Percentiles rank a stretch among this genome's conserved stretches.
Conservation (phyloP, 2,113 vertebrate species). For the Vireo altiloquus region DNA sequence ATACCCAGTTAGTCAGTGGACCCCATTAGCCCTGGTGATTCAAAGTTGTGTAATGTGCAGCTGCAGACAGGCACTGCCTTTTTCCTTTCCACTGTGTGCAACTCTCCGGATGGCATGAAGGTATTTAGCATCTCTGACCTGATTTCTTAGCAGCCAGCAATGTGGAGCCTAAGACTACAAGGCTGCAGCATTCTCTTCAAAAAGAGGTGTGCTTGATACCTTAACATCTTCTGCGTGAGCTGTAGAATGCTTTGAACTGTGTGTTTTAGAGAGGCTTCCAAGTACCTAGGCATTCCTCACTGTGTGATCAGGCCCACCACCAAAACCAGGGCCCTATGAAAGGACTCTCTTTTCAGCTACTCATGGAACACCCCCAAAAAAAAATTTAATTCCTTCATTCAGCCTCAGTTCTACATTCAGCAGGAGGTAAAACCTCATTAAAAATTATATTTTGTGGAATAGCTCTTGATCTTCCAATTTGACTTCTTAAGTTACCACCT, state of each 20-base stretch:
- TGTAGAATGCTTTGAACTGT: constrained; percentile 28
- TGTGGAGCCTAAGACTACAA: not conserved
- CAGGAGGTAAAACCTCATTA: not conserved
- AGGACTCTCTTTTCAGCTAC: not conserved
- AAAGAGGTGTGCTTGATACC: not conserved
- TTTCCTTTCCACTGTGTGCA: not conserved
- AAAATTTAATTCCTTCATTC: not conserved
- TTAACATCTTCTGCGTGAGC: not conserved
- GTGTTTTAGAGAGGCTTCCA: not conserved
- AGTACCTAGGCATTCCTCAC: not conserved
- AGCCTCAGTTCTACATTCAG: not conserved
- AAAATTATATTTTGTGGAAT: not conserved
- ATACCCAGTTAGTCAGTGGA: constrained; percentile 56
- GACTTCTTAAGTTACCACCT: not conserved
- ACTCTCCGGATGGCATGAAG: not conserved
- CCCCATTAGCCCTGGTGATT: constrained; percentile 41
- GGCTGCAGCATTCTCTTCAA: not conserved
- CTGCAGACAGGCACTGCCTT: constrained; percentile 53
- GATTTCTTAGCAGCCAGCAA: not conserved
- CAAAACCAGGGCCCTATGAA: not conserved
- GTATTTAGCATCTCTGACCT: not conserved
- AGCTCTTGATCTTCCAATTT: not conserved
- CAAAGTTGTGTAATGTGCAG: constrained; percentile 49
- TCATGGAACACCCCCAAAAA: not conserved
- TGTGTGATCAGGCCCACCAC: not conserved